Evolutionary conservation across 2,888 invertebrate genomes (phyloP), one percentile per base, ranked within the genome.

Genomic region (Microdon myrmicae): DNA sequence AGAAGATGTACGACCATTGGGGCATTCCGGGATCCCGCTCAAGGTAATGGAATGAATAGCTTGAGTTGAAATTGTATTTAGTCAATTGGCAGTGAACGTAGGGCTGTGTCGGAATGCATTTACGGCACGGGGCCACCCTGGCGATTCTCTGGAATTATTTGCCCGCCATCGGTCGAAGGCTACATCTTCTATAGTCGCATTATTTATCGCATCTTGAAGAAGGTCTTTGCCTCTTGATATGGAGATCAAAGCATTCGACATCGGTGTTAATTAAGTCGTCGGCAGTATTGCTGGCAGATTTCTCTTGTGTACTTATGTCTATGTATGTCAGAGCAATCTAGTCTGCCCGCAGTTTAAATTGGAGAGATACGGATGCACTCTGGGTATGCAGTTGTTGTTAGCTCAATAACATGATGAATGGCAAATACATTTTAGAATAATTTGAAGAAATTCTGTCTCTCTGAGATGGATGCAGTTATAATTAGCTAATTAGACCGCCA

Each of bases 231-330:
- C 64, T 56, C 58, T 64, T 47, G 58, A 53, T 64, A 43, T 47
- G 26, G 28, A 58, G 64, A 64, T 64, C 64, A 64, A 64, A 64
- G 64, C 56, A 56, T 64, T 61, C 56, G 39, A 56, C 61, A 45
- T 61, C 45, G 19, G 56, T 38, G 64, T 64, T 64, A 64, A 64
- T 64, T 64, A 64, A 64, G 56, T 51, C 60, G 43, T 48, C 37
- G 51, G 45, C 45, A 7, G 35, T 9, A 17, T 3, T 41, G 20
- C 31, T 29, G 34, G 39, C 23, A 26, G 41, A 41, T 45, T 51
- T 48, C 8, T 25, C 14, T n/a, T 44, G 26, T 22, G 20, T 44
- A 13, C 12, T n/a, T n/a, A 8, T 13, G 12, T 6, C 19, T 48
- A 17, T 28, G n/a, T n/a, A 22, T 17, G 12, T 17, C 34, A 13